Base-by-base conservation (phyloP, 2,113 vertebrate genomes). In the Pseudopipra pipra region DNA sequence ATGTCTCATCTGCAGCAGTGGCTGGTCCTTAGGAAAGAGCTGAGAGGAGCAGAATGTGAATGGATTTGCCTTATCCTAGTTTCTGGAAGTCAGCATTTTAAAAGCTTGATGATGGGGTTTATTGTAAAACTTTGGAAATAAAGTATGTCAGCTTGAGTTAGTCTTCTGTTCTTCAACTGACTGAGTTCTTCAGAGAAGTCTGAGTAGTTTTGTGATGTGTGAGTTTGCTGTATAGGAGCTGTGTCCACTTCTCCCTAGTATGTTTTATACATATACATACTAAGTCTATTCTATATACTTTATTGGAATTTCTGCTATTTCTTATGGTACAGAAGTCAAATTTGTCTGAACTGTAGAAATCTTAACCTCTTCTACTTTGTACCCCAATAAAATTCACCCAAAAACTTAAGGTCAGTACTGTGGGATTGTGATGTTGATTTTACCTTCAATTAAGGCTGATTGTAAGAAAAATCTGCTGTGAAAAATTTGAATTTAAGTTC, bases 11-110 rank as follows among this genome's bases (percentile, higher is more conserved):
- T 86, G 24, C 51, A 55, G 79, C 72, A 47, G 51, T 58, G 51
- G 11, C 47, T 92, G 54, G 13, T 74, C 44, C 68, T 77, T 81
- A 93, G 80, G 47, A 91, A 78, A 68, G 44, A 81, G 54, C 56
- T 4, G 12, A 65, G 84, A 74, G 68, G 77, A 63, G 47, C 35
- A 62, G 39, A 18, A 47, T 89, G 67, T 44, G 39, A 61, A 61
- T 89, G 80, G 76, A 44, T 67, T 95, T 90, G 56, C 61, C n/a
- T 83, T 46, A 70, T 92, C 63, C 75, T 80, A 3, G 35, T 85
- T 93, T 88, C 73, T 95, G 83, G 55, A 92, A 95, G 55, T 84
- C 59, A 59, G 68, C 46, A 25, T n/a, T 90, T 66, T 59, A 63
- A 59, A 65, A 75, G 52, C 47, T 67, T 89, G 52, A 21, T 77